A percentile compares a stretch with the other conserved stretches of the same genome.
phyloP scores from a whole-genome alignment of 2,797 vertebrate species.

The Gorsachius magnificus region DNA sequence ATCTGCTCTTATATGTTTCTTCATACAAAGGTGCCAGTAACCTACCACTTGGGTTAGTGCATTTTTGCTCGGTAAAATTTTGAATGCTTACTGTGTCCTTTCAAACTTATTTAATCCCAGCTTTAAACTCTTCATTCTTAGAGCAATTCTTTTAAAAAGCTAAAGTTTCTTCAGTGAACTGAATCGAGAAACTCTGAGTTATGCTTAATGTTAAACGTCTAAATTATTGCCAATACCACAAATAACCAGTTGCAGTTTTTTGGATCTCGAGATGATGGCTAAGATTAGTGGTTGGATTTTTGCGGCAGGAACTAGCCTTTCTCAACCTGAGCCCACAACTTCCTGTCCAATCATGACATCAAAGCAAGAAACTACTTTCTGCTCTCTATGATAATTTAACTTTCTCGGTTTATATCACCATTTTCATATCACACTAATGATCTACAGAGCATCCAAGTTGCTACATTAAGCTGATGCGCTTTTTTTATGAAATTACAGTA shows the following conservation, averaged over 20 bases:
- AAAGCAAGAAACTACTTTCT: neutral
- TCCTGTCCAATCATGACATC: neutral
- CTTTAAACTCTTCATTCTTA: neutral
- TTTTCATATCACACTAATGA: neutral
- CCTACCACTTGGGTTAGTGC: accelerated
- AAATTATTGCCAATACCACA: neutral
- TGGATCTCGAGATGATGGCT: neutral
- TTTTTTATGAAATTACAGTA: neutral
- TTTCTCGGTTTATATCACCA: neutral
- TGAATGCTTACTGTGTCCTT: neutral
- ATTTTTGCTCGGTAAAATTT: neutral
- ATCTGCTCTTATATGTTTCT: neutral
- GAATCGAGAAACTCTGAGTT: neutral
- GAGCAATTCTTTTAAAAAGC: neutral
- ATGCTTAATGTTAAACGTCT: neutral
- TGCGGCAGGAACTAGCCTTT: neutral
- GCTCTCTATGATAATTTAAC: neutral
- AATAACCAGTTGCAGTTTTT: neutral
- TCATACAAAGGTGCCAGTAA: neutral
- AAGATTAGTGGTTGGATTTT: neutral
- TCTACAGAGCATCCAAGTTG: neutral
- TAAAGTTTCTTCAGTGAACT: neutral
- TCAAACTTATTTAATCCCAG: neutral
- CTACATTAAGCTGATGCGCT: neutral
- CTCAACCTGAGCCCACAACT: neutral